These are phyloP conservation scores for Heteromurus nitidus DNA, from an alignment of 2,888 invertebrate species.

Conservation along the genomic window DNA sequence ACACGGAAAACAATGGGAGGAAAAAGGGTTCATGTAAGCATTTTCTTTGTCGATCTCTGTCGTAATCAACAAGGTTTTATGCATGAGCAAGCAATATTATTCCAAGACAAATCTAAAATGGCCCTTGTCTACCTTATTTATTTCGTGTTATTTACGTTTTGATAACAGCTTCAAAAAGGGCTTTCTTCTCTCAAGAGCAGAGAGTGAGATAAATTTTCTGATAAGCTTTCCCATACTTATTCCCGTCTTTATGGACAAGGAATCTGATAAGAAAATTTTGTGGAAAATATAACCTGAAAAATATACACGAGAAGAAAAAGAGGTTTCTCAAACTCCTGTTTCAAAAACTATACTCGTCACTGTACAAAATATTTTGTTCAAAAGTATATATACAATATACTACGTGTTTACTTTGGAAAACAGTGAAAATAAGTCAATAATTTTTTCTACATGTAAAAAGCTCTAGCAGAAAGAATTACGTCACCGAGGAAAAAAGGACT, in stretches of 20 bases:
- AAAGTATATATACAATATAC: too few relatives aligned
- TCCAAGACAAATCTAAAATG: slow-evolving; percentile 58
- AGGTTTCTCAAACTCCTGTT: not conserved
- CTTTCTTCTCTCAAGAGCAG: slow-evolving; percentile 43
- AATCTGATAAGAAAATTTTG: slow-evolving; percentile 47
- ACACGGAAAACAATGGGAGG: too few relatives aligned
- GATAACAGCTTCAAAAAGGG: slow-evolving; percentile 55
- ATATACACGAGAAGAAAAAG: slow-evolving; percentile 11
- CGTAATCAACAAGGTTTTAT: slow-evolving; percentile 41
- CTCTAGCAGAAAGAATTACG: too few relatives aligned
- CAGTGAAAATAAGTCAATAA: too few relatives aligned
- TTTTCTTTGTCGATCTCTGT: slow-evolving; percentile 22
- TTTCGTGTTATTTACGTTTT: slow-evolving; percentile 59
- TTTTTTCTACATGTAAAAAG: too few relatives aligned
- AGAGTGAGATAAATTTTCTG: slow-evolving; percentile 55
- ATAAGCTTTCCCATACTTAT: slow-evolving; percentile 61
- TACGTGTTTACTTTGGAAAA: too few relatives aligned
- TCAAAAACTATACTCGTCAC: not conserved
- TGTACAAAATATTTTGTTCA: too few relatives aligned
- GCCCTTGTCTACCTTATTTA: slow-evolving; percentile 54
- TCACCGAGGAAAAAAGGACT: too few relatives aligned
- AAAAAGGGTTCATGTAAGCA: not conserved
- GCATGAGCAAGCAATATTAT: slow-evolving; percentile 46
- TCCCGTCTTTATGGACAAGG: slow-evolving; percentile 56
- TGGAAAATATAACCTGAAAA: not conserved